Evolutionary conservation across 2,113 vertebrate genomes (phyloP).

Genomic region (Spermophilus dauricus): DNA sequence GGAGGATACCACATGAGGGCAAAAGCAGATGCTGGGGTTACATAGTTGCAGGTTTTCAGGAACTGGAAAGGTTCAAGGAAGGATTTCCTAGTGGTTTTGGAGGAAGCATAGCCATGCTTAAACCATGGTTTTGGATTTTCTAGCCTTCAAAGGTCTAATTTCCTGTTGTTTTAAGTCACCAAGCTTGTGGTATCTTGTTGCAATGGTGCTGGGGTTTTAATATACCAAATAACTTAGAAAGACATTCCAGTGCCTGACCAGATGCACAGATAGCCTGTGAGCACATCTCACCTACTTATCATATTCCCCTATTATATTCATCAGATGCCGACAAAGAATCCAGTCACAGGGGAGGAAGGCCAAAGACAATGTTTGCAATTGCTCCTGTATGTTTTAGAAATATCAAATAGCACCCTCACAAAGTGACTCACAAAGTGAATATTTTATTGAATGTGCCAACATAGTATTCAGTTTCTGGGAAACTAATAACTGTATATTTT

Average conservation of each 20-base stretch:
- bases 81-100: background rate
- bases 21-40: background rate
- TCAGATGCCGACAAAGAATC: background rate
- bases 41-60: background rate
- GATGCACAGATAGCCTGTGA: background rate
- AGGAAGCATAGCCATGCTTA: background rate
- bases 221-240: background rate
- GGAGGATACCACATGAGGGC: background rate
- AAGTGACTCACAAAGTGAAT: slow-evolving; percentile 84
- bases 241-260: slow-evolving; percentile 41
- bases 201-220: background rate
- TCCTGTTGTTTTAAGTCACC: background rate
- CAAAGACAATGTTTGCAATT: slow-evolving; percentile 75
- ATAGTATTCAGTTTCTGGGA: slow-evolving; percentile 87
- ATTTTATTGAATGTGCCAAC: slow-evolving; percentile 83
- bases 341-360: slow-evolving; percentile 47
- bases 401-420: slow-evolving; percentile 79
- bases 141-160: background rate
- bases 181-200: background rate
- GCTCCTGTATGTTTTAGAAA: slow-evolving; percentile 81
- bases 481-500: slow-evolving; percentile 87
- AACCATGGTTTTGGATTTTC: background rate
- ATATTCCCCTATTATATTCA: background rate
- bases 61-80: background rate
- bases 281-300: background rate